phyloP scores from a whole-genome alignment of 2,888 invertebrate species.

The Sinodicranocentrus sp. region DNA sequence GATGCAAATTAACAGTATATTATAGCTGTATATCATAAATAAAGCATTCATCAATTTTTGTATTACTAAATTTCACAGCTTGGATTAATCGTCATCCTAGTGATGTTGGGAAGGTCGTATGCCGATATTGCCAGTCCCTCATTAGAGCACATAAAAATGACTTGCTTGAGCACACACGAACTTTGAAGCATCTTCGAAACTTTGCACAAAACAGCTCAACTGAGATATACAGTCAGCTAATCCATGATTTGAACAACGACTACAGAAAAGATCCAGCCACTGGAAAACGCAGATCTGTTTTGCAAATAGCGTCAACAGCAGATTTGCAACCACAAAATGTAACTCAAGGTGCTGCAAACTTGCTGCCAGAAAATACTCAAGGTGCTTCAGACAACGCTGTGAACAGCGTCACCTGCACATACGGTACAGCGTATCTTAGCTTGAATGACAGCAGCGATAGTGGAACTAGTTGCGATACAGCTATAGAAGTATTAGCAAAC shows the following conservation, averaged over 20 bases:
- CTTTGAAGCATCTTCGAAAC: constrained; percentile 68
- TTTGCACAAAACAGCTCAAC: constrained; percentile 61
- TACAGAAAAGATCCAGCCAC: constrained; percentile 38
- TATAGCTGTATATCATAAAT: no score
- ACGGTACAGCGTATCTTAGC: neutral
- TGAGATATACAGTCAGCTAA: constrained; percentile 60
- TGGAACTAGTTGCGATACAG: neutral
- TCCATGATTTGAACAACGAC: constrained; percentile 63
- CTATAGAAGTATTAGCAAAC: no score
- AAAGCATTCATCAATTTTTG: neutral
- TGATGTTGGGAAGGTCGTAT: constrained; percentile 64
- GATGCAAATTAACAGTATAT: neutral
- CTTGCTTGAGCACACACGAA: constrained; percentile 68
- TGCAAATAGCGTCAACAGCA: no score
- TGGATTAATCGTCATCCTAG: constrained; percentile 68
- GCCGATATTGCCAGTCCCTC: constrained; percentile 63
- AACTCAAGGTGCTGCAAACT: neutral
- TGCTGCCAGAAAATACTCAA: neutral
- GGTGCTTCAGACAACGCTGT: neutral
- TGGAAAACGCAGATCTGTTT: neutral
- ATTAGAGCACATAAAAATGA: constrained; percentile 72
- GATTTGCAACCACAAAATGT: no score
- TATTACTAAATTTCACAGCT: constrained; percentile 37
- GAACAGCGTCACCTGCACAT: neutral
- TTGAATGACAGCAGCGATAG: neutral